Evolutionary conservation across 1,140 invertebrate genomes (phyloP).

Genomic region (Drosophila arizonae): DNA sequence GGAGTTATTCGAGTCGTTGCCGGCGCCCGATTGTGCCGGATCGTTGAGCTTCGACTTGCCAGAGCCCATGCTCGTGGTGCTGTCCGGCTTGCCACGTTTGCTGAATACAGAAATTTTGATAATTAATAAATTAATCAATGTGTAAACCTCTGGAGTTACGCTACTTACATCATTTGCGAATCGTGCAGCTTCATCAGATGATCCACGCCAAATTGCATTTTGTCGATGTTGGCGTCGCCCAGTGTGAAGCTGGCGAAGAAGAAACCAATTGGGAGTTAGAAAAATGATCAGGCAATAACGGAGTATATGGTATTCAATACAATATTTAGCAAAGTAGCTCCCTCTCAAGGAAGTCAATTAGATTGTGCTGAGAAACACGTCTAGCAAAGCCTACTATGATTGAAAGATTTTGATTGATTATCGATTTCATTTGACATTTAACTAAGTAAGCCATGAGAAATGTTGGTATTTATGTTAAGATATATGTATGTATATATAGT

Average conservation of each 20-base stretch:
- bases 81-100: constrained; percentile 71
- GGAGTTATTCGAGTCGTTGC: constrained; percentile 43
- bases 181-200: constrained; percentile 74
- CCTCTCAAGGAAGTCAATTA: background rate
- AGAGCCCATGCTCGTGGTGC: constrained; percentile 46
- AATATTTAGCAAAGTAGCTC: background rate
- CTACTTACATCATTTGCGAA: constrained; percentile 70
- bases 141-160: background rate
- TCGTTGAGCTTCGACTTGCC: constrained; percentile 56
- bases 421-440: too few species aligned
- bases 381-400: background rate
- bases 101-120: constrained; percentile 14
- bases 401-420: background rate
- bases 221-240: constrained; percentile 71
- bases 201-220: constrained; percentile 79
- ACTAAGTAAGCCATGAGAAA: too few species aligned
- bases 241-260: constrained; percentile 60
- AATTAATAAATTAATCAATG: background rate
- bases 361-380: background rate
- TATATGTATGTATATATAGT: too few species aligned
- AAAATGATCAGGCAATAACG: background rate
- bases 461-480: too few species aligned
- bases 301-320: background rate
- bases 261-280: background rate
- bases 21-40: constrained; percentile 34